Conservation (phyloP, 2,888 invertebrate species). For the Diadegma fenestrale region DNA sequence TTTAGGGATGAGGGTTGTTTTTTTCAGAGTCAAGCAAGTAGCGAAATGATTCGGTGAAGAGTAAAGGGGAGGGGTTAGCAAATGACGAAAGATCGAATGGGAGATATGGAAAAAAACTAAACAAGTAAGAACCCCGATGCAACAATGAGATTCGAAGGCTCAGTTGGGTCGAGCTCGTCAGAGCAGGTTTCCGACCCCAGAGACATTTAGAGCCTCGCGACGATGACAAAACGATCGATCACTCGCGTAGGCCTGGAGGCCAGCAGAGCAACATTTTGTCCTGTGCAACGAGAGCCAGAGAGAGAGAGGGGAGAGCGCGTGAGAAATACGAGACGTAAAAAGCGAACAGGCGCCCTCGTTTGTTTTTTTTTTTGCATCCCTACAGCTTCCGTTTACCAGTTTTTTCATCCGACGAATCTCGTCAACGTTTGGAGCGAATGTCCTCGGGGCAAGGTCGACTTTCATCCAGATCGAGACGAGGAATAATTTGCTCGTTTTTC, state of each 20-base stretch:
- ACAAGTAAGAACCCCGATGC: constrained; percentile 66
- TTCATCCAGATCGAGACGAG: constrained; percentile 6
- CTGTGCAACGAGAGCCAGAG: constrained; percentile 67
- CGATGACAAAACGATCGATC: constrained; percentile 67
- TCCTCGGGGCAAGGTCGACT: constrained; percentile 1
- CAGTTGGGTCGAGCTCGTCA: constrained; percentile 50
- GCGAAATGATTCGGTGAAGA: constrained; percentile 46
- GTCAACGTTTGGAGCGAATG: background rate
- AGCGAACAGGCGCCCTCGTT: constrained; percentile 65
- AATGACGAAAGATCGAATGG: constrained; percentile 64
- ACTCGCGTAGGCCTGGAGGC: constrained; percentile 61
- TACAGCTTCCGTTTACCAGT: constrained; percentile 42
- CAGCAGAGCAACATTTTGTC: constrained; percentile 57
- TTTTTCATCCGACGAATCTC: constrained; percentile 35
- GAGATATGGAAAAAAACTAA: constrained; percentile 63
- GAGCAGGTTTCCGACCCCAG: constrained; percentile 67
- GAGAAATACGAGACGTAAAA: constrained; percentile 79
- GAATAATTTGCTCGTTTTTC: constrained; percentile 29
- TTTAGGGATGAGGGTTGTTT: constrained; percentile 35
- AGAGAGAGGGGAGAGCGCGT: constrained; percentile 78
- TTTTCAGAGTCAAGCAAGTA: constrained; percentile 38
- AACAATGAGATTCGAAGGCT: constrained; percentile 59
- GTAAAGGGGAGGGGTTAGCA: constrained; percentile 52
- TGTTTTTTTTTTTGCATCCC: constrained; percentile 26
- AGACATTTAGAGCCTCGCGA: constrained; percentile 53